These are phyloP conservation scores for Naso thynnoides DNA, from an alignment of 2,797 vertebrate genomes.

Conservation along the genomic window DNA sequence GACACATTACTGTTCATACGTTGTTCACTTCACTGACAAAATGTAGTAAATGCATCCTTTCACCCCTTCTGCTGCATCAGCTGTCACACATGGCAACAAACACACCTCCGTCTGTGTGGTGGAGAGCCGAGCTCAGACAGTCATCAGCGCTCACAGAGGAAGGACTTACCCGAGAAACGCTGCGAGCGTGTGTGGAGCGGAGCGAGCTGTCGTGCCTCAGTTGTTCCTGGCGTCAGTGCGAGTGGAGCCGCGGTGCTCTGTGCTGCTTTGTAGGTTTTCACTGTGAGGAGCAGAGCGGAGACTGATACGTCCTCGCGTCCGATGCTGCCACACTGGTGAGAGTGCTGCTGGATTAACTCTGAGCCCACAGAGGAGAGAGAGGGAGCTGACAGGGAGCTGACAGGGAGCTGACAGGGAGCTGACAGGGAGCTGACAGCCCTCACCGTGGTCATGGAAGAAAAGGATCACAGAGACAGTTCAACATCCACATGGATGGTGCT, in stretches of 20 bases:
- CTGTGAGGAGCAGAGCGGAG: conserved; percentile 30
- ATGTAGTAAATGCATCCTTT: background rate
- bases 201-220: background rate
- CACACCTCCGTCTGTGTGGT: background rate
- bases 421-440: conserved; percentile 30
- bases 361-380: conserved; percentile 27
- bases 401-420: too few species aligned
- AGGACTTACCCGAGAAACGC: conserved; percentile 49
- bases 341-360: conserved; percentile 56
- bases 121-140: background rate
- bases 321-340: conserved; percentile 49
- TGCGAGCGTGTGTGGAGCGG: conserved; percentile 2
- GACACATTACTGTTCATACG: background rate
- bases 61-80: background rate
- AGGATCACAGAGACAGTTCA: background rate
- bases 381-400: conserved; percentile 21
- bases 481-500: background rate
- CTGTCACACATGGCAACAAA: conserved; percentile 8
- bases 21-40: background rate
- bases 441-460: conserved; percentile 5
- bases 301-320: conserved; percentile 11
- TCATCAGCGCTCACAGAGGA: background rate
- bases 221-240: background rate
- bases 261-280: conserved; percentile 21
- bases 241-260: background rate